Base-by-base conservation (phyloP, 2,888 invertebrate genomes). In the Peribatodes rhomboidaria region DNA sequence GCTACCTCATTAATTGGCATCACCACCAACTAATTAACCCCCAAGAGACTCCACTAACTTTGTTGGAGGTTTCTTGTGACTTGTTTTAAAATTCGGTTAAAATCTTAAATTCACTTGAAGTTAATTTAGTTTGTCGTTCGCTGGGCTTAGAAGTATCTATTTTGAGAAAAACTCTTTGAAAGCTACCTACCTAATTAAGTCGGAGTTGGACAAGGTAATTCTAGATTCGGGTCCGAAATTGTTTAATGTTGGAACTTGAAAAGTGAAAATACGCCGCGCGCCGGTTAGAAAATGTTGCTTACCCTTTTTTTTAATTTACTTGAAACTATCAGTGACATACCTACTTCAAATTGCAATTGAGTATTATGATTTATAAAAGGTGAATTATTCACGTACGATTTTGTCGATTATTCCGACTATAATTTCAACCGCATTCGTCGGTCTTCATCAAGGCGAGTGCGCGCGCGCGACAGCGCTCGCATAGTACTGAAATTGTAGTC, bases 21-120 rank as follows among this genome's bases (percentile, higher is more conserved):
- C 67, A 69, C 60, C 68, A 67, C 71, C 79, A 76, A 78, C 76
- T 81, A 79, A 82, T 80, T 79, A 80, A 79, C 74, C 70, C 54
- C 71, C 65, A 59, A 50, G 60, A 66, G 61, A 68, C 61, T 64
- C 56, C 42, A 56, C 61, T 64, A 33, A 67, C 61, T 58, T 62
- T 37, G 56, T 52, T 33, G 35, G 22, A 50, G 59, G 66, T 58
- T 44, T 54, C 59, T 54, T 60, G 57, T 50, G 61, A 66, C 66
- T 61, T 56, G 54, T 61, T 72, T 63, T 61, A 63, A 69, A 69
- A 68, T 69, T 71, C 55, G 61, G 65, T 70, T 70, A 65, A 65
- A 66, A 68, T 61, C 37, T 46, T 56, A 64, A 50, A 63, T 71
- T 68, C 60, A 54, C 39, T 35, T 37, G 58, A 71, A 67, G 67